Evolutionary conservation across 1,140 invertebrate genomes (phyloP).

Genomic region (Ceratina australensis): DNA sequence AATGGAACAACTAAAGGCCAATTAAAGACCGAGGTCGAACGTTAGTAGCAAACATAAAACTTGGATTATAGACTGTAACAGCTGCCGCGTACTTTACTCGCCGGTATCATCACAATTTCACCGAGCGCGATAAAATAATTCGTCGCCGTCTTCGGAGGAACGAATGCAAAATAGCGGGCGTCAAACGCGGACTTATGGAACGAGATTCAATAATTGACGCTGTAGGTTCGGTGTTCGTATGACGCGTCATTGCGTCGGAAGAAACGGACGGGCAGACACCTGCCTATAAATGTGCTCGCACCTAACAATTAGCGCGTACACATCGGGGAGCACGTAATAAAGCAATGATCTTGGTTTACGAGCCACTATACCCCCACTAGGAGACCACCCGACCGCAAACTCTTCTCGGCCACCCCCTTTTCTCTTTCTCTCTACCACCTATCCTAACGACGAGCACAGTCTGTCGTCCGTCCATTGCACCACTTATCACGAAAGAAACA

Average conservation of each 20-base stretch:
- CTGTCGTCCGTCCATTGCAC: conserved; percentile 51
- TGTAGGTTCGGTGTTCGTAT: background rate
- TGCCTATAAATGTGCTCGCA: conserved; percentile 75
- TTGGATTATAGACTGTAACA: conserved; percentile 36
- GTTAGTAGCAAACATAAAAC: conserved; percentile 28
- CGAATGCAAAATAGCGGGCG: too few species aligned
- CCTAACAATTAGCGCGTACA: conserved; percentile 75
- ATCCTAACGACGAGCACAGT: conserved; percentile 49
- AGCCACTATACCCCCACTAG: conserved; percentile 69
- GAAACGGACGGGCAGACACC: conserved; percentile 42
- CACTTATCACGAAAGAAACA: conserved; percentile 68
- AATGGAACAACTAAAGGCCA: conserved; percentile 25
- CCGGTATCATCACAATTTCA: background rate
- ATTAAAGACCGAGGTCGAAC: conserved; percentile 26
- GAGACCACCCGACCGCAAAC: conserved; percentile 59
- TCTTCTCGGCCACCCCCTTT: conserved; percentile 37
- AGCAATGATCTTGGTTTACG: conserved; percentile 78
- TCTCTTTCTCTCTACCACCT: conserved; percentile 35
- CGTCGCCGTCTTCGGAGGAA: background rate
- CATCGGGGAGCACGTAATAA: conserved; percentile 73
- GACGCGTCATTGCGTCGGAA: too few species aligned
- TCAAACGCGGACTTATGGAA: too few species aligned
- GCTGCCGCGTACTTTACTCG: conserved; percentile 1
- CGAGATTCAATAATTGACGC: background rate
- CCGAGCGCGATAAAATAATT: conserved; percentile 1